Base-by-base conservation (phyloP, 2,888 invertebrate genomes). In the Sphaeridia pumilis region DNA sequence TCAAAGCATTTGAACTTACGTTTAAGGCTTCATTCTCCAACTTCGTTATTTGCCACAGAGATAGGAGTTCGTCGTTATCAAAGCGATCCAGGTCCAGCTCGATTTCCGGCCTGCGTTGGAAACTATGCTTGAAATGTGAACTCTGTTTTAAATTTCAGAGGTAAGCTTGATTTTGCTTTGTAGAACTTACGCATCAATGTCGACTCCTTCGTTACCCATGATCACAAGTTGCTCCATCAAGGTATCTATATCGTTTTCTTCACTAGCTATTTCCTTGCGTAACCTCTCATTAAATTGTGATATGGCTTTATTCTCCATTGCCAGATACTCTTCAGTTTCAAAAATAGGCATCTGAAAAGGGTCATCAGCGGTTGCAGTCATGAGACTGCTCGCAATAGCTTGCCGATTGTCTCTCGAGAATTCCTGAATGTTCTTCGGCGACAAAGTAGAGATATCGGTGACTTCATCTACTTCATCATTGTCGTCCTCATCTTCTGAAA, bases 11-110 rank as follows among this genome's bases (percentile, higher is more conserved):
- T 3, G 21, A 21, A 24, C 49, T 57, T 60, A 64, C 64, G 50
- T 61, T 56, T 12, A 64, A 52, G n/a, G 58, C 49, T 20, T 61
- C 60, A 49, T 64, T 64, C 54, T 64, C 63, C 28, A 57, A 28
- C 43, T 60, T 64, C 1, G 50, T 48, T 7, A 52, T 46, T 45
- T 59, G 55, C 60, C 61, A 60, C 2, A 58, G 20, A n/a, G 46
- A 49, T 4, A 59, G 35, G 7, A 60, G 52, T 49, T 60, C 56
- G n/a, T 58, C 60, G 25, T 53, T 54, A 20, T 60, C 59, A 44
- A 53, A 54, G 17, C 56, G 57, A 20, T 54, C 52, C n/a, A 56
- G 28, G 25, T 57, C 47, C 4, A 45, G 21, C 0, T 45, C 28
- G 4, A 45, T 50, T 31, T 54, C 50, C 17, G 46, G 27, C 5